phyloP scores from a whole-genome alignment of 2,113 vertebrate species.

The Hippocampus comes region DNA sequence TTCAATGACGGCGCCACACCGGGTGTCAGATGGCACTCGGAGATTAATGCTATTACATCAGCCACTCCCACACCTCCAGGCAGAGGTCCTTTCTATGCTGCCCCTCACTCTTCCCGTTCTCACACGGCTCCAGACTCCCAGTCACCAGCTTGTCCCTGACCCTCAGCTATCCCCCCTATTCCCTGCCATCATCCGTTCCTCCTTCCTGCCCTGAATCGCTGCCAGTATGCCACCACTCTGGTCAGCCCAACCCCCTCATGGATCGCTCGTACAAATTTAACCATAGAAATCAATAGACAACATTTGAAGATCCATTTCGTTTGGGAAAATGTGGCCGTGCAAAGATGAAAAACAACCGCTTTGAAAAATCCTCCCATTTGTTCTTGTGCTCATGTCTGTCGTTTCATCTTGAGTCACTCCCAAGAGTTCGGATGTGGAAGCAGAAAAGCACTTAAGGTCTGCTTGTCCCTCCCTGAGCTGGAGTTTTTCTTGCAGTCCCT shows the following conservation, averaged over 20 bases:
- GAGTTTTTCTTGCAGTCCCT: slow-evolving; percentile 38
- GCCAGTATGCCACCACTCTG: slow-evolving; percentile 29
- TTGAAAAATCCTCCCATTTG: slow-evolving; percentile 37
- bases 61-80: slow-evolving; percentile 54
- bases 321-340: slow-evolving; percentile 29
- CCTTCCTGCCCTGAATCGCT: neutral
- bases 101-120: slow-evolving; percentile 53
- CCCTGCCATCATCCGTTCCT: neutral
- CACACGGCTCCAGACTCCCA: slow-evolving; percentile 61
- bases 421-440: slow-evolving; percentile 30
- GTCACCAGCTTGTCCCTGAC: slow-evolving; percentile 61
- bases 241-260: slow-evolving; percentile 20
- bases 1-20: slow-evolving; percentile 64
- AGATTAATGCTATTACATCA: slow-evolving; percentile 74
- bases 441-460: slow-evolving; percentile 30
- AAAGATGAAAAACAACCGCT: slow-evolving; percentile 24
- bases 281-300: slow-evolving; percentile 51
- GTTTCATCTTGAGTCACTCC: slow-evolving; percentile 32
- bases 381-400: slow-evolving; percentile 23
- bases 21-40: slow-evolving; percentile 67
- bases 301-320: slow-evolving; percentile 40
- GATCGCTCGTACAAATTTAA: slow-evolving; percentile 44
- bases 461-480: slow-evolving; percentile 23
- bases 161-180: slow-evolving; percentile 37
- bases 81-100: slow-evolving; percentile 52